Evolutionary conservation across 2,888 invertebrate genomes (phyloP), one percentile per base, ranked within the genome.

Genomic region (Archaeoteleia sp.): DNA sequence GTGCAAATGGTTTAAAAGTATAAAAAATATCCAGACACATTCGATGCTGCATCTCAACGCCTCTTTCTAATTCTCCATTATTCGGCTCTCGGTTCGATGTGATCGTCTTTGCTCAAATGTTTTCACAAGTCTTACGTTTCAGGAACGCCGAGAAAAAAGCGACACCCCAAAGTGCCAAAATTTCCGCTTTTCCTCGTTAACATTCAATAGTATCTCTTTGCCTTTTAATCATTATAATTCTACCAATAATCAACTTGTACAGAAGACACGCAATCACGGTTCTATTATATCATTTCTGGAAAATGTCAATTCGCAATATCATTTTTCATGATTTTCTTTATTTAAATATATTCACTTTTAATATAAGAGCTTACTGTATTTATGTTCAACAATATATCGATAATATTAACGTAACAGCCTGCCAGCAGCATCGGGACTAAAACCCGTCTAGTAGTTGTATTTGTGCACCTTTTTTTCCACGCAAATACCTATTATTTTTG

Each of bases 391-490:
- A 85, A 83, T 76, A 76, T 80, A 81, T 82, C 73, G 77, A 79
- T 80, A 81, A 80, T 84, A 79, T 80, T 79, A 83, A 84, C 82
- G 76, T 79, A 84, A 84, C 83, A 85, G 82, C 80, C 82, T 83
- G 84, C 84, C 84, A 85, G 83, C 84, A 85, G 85, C 80, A 78
- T 76, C 76, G 81, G 75, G 75, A 78, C 27, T 3, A 9, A 12
- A 46, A 34, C 37, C 23, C 60, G 39, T 42, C 42, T 53, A 55
- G 48, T 66, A 57, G 63, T 49, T 71, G 65, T 68, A n/a, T 54
- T 49, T 5, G 37, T 55, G 53, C 53, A 49, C 57, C 17, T 34
- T 67, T 69, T 65, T 34, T 46, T 35, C 23, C 20, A 35, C 10
- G 37, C n/a, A 43, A 25, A 70, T 73, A 66, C 60, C 63, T 62